These are phyloP conservation scores for Ctenodactylus gundi DNA, from an alignment of 2,113 vertebrate species.

Conservation along the genomic window DNA sequence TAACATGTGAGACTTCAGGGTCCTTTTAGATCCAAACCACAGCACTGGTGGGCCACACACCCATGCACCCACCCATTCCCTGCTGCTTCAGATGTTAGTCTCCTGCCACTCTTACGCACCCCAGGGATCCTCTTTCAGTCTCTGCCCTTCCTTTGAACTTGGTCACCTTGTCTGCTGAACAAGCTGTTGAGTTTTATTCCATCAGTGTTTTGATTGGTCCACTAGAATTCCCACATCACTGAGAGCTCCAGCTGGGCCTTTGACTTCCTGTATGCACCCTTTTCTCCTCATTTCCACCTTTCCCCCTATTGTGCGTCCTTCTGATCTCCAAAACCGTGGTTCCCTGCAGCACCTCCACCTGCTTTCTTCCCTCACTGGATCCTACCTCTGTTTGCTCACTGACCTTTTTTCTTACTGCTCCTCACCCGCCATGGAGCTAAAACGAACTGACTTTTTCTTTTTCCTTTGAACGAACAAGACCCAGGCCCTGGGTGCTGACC, in stretches of 20 bases:
- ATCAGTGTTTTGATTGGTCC: neutral
- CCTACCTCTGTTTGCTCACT: neutral
- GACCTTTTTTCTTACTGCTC: neutral
- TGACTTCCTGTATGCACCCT: neutral
- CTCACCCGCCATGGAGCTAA: neutral
- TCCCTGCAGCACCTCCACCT: no score
- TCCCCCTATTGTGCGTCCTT: conserved; percentile 3
- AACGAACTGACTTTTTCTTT: neutral
- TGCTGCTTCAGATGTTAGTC: neutral
- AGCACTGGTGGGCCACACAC: neutral
- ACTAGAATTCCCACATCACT: neutral
- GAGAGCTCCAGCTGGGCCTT: neutral
- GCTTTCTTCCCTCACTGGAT: neutral
- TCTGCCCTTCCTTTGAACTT: neutral
- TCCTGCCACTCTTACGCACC: neutral
- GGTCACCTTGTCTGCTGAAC: neutral
- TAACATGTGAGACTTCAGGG: neutral
- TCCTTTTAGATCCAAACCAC: neutral
- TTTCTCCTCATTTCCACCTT: neutral
- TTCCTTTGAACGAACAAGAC: no score
- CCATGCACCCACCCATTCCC: neutral
- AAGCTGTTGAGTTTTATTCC: neutral
- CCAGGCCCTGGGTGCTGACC: conserved; percentile 23
- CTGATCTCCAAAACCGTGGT: no score
- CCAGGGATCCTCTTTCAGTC: neutral